Base-by-base conservation (phyloP, 2,888 invertebrate genomes). In the Tholera decimalis region DNA sequence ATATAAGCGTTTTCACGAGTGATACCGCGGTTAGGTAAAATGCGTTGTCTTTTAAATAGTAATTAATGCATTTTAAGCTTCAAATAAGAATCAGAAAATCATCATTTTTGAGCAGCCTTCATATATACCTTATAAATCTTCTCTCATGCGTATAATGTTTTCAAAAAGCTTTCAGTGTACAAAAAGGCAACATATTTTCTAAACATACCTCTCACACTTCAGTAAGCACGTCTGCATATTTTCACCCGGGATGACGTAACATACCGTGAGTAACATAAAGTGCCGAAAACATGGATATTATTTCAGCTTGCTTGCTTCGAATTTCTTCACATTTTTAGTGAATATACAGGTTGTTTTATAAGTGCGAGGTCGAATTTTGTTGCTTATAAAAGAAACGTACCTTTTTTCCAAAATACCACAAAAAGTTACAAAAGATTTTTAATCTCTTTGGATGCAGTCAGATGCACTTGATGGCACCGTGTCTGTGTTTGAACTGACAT, bases 111-210 rank as follows among this genome's bases (percentile, higher is more conserved):
- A n/a, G n/a, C n/a, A n/a, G n/a, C n/a, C n/a, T n/a, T n/a, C n/a
- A n/a, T n/a, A n/a, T n/a, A n/a, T n/a, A n/a, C n/a, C n/a, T n/a
- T 6, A 39, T 18, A 24, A 3, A 18, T 11, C 3, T 30, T 24
- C 9, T 26, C 9, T 26, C 8, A 15, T 24, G 13, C 11, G 15
- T 51, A 15, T 35, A 43, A 35, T 46, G n/a, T n/a, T 20, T 54
- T 5, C n/a, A 9, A 15, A 22, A 65, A 65, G 35, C 30, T 46
- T 20, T 24, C n/a, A 26, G 9, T n/a, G 20, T 46, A 46, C 24
- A 54, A n/a, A 51, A 55, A 30, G 11, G 37, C 8, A 39, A 47
- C n/a, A 55, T 44, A 30, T 30, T 46, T n/a, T 53, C n/a, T n/a
- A 28, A 50, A 58, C 13, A 39, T 22, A 15, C 26, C 24, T 47